Conservation (phyloP, 1,140 invertebrate genomes). For the Antheraea mylitta region DNA sequence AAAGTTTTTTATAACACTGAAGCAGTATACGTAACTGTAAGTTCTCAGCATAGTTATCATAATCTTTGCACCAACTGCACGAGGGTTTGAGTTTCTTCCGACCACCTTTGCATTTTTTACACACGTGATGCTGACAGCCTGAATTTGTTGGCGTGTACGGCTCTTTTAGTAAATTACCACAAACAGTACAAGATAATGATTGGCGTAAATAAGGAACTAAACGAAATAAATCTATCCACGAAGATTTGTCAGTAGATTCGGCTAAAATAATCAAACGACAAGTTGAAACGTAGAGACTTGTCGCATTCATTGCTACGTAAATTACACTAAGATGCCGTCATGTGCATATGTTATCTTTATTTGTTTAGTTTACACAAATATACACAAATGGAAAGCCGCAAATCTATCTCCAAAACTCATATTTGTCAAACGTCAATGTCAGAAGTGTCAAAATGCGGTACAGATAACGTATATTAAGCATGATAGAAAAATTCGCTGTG, state of each 20-base stretch:
- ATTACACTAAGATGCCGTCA: conserved; percentile 17
- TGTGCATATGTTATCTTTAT: conserved; percentile 13
- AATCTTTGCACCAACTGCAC: conserved; percentile 92
- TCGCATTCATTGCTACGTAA: conserved; percentile 86
- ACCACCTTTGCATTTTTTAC: conserved; percentile 88
- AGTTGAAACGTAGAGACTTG: conserved; percentile 90
- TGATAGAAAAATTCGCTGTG: background rate
- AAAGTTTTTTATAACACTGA: conserved; percentile 93
- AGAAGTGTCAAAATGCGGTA: conserved; percentile 23
- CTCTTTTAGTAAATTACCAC: conserved; percentile 89
- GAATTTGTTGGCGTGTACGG: conserved; percentile 89
- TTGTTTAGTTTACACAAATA: conserved; percentile 58
- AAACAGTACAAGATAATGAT: conserved; percentile 93
- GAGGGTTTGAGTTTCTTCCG: conserved; percentile 91
- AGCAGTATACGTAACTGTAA: conserved; percentile 88
- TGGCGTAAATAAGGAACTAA: conserved; percentile 91
- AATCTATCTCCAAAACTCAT: conserved; percentile 39
- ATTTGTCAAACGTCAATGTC: conserved; percentile 30
- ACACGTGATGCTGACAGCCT: conserved; percentile 94
- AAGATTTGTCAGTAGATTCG: conserved; percentile 81
- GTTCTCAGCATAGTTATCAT: conserved; percentile 90
- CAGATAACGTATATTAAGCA: background rate
- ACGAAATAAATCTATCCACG: conserved; percentile 90
- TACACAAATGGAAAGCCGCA: conserved; percentile 67
- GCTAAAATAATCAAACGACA: conserved; percentile 88